Evolutionary conservation across 2,113 vertebrate genomes (phyloP), one percentile per base, ranked within the genome.

Genomic region (Myiopsitta monachus): DNA sequence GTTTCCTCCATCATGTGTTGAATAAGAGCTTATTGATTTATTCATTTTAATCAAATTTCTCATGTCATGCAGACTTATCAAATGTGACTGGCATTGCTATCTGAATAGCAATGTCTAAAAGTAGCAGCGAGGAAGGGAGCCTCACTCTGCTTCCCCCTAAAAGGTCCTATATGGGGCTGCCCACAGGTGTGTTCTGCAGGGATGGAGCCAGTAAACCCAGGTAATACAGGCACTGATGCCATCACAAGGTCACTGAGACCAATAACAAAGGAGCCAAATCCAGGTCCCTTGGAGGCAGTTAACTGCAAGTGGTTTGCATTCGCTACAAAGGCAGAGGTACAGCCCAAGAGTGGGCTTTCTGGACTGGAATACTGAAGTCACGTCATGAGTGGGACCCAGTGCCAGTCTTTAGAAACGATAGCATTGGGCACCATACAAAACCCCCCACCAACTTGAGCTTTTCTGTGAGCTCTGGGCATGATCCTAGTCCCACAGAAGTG

Each of bases 201-300:
- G 39, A 23, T 2, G 44, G 57, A 31, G 30, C 15, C 0, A 0
- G n/a, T 18, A 31, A 46, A 57, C 17, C 0, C 0, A 5, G 3
- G 52, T 21, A 7, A 79, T 2, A 4, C 0, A 1, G 76, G 57
- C 1, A 1, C 31, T 54, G 2, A 2, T 44, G 18, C 62, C 36
- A 5, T 7, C 3, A 0, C 5, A 14, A 44, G n/a, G 76, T 8
- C 44, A 82, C 19, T 3, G 1, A 67, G 19, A 41, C 26, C 51
- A 39, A 38, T 5, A 73, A 31, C 39, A 18, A 36, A 67, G 47
- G 28, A 62, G 38, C 36, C 7, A 3, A 87, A 69, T 9, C n/a
- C 49, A 7, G 11, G 7, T 15, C 39, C 74, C 21, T 27, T 9
- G 19, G 46, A 28, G 12, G 38, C 63, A 21, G 63, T 10, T 59